These are phyloP conservation scores for Noctua comes DNA, from an alignment of 2,888 invertebrate species.

Conservation along the genomic window DNA sequence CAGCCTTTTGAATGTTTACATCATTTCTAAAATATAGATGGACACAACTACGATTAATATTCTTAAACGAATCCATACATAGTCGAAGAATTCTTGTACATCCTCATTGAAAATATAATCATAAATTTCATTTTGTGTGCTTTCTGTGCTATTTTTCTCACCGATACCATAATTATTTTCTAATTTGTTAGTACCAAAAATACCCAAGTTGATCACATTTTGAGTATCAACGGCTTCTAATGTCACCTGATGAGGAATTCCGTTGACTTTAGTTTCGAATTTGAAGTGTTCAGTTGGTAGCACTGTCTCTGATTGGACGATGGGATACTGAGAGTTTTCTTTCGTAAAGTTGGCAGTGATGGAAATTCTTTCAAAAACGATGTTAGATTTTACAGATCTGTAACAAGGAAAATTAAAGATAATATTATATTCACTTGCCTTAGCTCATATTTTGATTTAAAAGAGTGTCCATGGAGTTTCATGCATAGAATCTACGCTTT, in stretches of 20 bases:
- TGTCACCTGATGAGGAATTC: slow-evolving; percentile 67
- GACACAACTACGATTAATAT: slow-evolving; percentile 82
- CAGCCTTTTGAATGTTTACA: slow-evolving; percentile 71
- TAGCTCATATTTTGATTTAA: neutral
- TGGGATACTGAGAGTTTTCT: slow-evolving; percentile 75
- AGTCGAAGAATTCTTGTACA: slow-evolving; percentile 82
- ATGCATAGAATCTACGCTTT: neutral
- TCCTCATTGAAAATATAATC: slow-evolving; percentile 80
- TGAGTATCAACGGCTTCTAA: slow-evolving; percentile 69
- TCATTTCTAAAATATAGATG: slow-evolving; percentile 87
- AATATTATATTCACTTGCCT: neutral
- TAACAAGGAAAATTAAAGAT: slow-evolving; percentile 45
- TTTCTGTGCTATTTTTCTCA: slow-evolving; percentile 56
- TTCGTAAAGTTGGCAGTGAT: slow-evolving; percentile 77
- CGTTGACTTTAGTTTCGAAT: slow-evolving; percentile 63
- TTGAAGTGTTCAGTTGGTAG: slow-evolving; percentile 67
- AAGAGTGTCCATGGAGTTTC: neutral
- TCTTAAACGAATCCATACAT: slow-evolving; percentile 84
- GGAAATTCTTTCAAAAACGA: slow-evolving; percentile 75
- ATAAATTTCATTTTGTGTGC: slow-evolving; percentile 65
- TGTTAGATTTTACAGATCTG: slow-evolving; percentile 76
- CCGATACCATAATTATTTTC: slow-evolving; percentile 44
- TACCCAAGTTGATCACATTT: slow-evolving; percentile 76
- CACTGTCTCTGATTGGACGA: slow-evolving; percentile 70
- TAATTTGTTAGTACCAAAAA: slow-evolving; percentile 76